Evolutionary conservation across 2,113 vertebrate species (phyloP).

Genomic region (Cryptomyrus ogoouensis): DNA sequence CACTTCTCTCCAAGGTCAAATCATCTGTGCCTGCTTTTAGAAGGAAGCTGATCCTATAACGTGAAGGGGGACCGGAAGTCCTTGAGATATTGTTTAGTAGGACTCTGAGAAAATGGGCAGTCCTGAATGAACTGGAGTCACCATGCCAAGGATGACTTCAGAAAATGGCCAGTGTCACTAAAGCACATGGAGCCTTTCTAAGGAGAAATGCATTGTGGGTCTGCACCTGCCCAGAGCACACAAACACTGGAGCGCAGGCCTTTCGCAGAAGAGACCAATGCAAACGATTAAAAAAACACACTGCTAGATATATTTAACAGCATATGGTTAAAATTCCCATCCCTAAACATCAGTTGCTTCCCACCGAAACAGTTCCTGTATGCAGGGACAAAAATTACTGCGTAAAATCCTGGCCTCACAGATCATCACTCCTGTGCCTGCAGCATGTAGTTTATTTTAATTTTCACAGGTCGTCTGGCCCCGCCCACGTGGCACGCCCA

Average conservation of each 20-base stretch:
- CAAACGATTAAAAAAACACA: neutral
- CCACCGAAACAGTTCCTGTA: neutral
- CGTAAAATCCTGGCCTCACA: neutral
- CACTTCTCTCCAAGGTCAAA: neutral
- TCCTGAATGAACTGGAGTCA: neutral
- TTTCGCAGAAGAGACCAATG: neutral
- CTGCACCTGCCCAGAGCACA: neutral
- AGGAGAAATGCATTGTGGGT: neutral
- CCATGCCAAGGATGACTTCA: neutral
- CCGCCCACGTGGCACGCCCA: neutral
- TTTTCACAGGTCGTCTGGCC: neutral
- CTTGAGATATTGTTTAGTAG: neutral
- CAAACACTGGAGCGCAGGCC: neutral
- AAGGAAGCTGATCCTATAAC: neutral
- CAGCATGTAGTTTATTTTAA: neutral
- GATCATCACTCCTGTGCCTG: neutral
- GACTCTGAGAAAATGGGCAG: neutral
- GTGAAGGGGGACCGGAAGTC: neutral
- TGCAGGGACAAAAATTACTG: neutral
- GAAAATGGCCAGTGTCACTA: slow-evolving; percentile 10
- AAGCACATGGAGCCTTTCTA: neutral
- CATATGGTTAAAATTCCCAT: neutral
- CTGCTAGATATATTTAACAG: neutral
- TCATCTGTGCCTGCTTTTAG: neutral
- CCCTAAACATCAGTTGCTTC: neutral